Evolutionary conservation across 2,888 invertebrate species (phyloP), one percentile per base, ranked within the genome.

Genomic region (Leptinotarsa juncta): DNA sequence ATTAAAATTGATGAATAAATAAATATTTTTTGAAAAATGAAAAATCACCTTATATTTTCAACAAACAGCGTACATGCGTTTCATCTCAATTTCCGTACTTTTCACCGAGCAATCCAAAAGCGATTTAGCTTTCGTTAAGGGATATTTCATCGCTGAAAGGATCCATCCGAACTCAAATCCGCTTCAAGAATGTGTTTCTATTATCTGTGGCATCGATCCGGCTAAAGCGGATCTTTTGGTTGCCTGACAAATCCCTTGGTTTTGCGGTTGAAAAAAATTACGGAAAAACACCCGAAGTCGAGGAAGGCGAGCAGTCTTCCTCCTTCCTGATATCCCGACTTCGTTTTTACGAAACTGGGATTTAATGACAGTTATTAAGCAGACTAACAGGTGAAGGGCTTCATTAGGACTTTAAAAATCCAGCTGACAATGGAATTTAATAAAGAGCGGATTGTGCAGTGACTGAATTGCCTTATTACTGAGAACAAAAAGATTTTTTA

Each of bases 121-220:
- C 62, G 62, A 42, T 62, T n/a, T 32, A 42, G 32, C 42, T 62
- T 62, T 42, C 62, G 32, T n/a, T 42, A n/a, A 42, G 3, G 62
- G 62, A n/a, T 62, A 32, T 42, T 62, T 70, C 57, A 70, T 23
- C 57, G 20, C 50, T 57, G n/a, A 15, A 70, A 70, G 32, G 51
- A 50, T 70, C 42, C 51, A 20, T 67, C 67, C 60, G 51, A 67
- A 50, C 49, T 67, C 32, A 62, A 72, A 72, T 72, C 60, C 60
- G 60, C 60, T 62, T 72, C 60, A 42, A 20, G 32, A 60, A 18
- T 55, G 55, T 55, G 68, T 68, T 42, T 55, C 42, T 42, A 55
- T 55, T 55, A 55, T 68, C 53, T 55, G 68, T 53, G 50, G 65
- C 66, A 65, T 71, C 66, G 48, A 23, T 71, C 67, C 12, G 10